Evolutionary conservation across 2,113 vertebrate species (phyloP).

Genomic region (Carassius carassius): DNA sequence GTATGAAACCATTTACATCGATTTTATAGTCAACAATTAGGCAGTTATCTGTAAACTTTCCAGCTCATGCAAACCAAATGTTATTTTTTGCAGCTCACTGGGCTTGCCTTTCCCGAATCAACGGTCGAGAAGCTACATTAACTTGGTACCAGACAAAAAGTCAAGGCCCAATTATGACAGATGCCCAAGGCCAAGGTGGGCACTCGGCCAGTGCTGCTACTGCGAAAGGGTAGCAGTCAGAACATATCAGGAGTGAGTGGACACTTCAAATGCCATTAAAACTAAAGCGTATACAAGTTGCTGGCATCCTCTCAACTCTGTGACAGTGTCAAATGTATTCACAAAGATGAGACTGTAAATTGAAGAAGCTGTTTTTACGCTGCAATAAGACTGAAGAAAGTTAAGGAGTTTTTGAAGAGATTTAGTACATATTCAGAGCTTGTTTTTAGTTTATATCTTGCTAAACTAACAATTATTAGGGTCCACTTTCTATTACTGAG

Average conservation of each 20-base stretch:
- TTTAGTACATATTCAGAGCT: slow-evolving; percentile 1
- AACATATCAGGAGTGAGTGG: slow-evolving; percentile 68
- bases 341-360: slow-evolving; percentile 29
- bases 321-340: slow-evolving; percentile 46
- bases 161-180: slow-evolving; percentile 63
- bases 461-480: background rate
- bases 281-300: slow-evolving; percentile 42
- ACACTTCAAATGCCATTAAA: slow-evolving; percentile 61
- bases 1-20: background rate
- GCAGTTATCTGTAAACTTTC: background rate
- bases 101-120: slow-evolving; percentile 57
- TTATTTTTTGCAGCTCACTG: slow-evolving; percentile 4
- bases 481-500: background rate
- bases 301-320: slow-evolving; percentile 50
- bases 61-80: background rate
- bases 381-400: background rate
- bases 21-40: background rate
- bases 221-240: slow-evolving; percentile 74
- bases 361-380: slow-evolving; percentile 27
- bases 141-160: slow-evolving; percentile 51
- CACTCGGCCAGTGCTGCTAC: slow-evolving; percentile 65
- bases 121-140: slow-evolving; percentile 59
- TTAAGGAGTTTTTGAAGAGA: background rate
- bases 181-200: slow-evolving; percentile 61
- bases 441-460: background rate